A percentile compares a stretch with the other conserved stretches of the same genome.
Conservation (phyloP, 1,140 invertebrate species). For the Ladona fulva region DNA sequence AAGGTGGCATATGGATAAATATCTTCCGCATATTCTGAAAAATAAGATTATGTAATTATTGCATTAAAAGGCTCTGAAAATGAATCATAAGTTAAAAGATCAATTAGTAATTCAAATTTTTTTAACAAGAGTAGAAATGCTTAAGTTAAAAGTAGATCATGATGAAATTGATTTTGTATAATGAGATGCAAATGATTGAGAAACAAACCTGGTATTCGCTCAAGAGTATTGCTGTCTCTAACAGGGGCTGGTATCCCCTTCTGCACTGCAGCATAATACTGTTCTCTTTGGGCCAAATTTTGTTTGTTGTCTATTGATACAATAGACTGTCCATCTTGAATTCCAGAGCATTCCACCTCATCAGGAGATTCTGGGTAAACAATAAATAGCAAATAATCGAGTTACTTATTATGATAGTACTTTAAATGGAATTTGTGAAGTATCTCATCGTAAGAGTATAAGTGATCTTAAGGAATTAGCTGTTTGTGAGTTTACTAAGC, state of each 20-base stretch:
- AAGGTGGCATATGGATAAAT: constrained; percentile 37
- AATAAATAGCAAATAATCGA: no score
- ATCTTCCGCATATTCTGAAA: constrained; percentile 33
- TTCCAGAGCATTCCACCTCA: background rate
- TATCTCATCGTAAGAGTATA: no score
- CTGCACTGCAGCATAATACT: constrained; percentile 25
- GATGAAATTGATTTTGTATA: no score
- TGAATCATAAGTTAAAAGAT: background rate
- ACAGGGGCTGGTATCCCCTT: constrained; percentile 19
- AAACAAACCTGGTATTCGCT: constrained; percentile 22
- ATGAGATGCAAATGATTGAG: no score
- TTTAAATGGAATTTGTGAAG: no score
- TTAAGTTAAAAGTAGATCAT: no score
- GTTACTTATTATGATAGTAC: no score
- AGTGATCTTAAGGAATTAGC: no score
- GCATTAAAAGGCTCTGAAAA: constrained; percentile 3
- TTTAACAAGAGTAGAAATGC: no score
- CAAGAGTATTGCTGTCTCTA: constrained; percentile 19
- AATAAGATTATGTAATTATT: background rate
- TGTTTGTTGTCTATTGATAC: constrained; percentile 24
- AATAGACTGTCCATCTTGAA: constrained; percentile 15
- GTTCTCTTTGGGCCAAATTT: constrained; percentile 24
- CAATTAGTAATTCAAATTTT: background rate
- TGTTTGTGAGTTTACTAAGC: no score
- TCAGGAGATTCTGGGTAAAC: background rate